Evolutionary conservation across 1,140 invertebrate genomes (phyloP), one percentile per base, ranked within the genome.

Genomic region (Drosophila mauritiana): DNA sequence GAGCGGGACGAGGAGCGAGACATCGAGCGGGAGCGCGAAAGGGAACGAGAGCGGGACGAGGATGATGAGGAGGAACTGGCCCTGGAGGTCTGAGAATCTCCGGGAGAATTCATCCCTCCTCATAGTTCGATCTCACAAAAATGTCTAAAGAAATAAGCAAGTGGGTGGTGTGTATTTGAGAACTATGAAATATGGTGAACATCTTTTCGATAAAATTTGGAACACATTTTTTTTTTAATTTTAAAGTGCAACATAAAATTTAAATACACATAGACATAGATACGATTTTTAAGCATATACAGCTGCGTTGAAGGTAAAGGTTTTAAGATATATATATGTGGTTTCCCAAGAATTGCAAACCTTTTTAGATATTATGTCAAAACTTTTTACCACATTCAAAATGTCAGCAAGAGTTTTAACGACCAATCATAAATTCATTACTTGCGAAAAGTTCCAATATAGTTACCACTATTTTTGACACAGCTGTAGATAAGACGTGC

Each of bases 21-120:
- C 37, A 39, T 31, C 8, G 63, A 46, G 12, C 17, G 37, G 4
- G 69, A 63, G 8, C 46, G 51, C 2, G 67, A 52, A 4, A 25
- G 83, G 7, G 27, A 78, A 39, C 25, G 39, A 4, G 70, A 63
- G 7, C 56, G 48, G 1, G 79, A 73, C 4, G 65, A 78, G 27
- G 76, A 76, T n/a, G 86, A 90, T 12, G 88, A 91, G 51, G 91
- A 92, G 49, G 91, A 91, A 52, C 80, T 85, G 75, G 86, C 91
- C 39, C 65, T 92, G 57, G 91, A 92, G 70, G 91, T 92, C 15
- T 92, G 74, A 84, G 45, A 25, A 12, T 51, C 48, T 27, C 27
- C 48, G 48, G 11, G 27, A 43, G 11, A 6, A 52, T 13, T 1
- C 3, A 31, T 11, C 10, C 55, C 67, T 31, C 25, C 40, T 25